These are phyloP conservation scores for Caenorhabditis afra DNA, from an alignment of 2,888 invertebrate species.

Conservation along the genomic window DNA sequence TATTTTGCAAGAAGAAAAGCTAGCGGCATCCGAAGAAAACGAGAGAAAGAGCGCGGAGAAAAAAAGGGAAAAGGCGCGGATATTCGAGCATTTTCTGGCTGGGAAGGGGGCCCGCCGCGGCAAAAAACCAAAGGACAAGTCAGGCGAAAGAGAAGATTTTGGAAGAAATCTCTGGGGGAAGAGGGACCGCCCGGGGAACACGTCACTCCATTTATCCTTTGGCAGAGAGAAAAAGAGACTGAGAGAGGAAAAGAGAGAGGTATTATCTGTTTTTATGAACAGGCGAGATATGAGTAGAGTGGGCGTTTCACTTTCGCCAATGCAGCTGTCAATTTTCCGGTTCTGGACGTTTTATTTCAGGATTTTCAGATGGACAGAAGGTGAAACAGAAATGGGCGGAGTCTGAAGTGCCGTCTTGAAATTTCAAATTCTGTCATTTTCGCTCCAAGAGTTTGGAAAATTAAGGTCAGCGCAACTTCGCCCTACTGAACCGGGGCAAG, in stretches of 20 bases:
- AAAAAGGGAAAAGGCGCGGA: conserved; percentile 39
- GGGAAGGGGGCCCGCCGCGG: conserved; percentile 3
- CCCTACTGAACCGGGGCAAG: no score
- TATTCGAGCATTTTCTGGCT: conserved; percentile 54
- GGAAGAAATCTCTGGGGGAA: conserved; percentile 32
- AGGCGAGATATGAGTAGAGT: neutral
- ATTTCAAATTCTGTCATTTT: no score
- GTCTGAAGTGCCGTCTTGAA: no score
- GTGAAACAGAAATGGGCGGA: no score
- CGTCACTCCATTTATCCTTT: conserved; percentile 3
- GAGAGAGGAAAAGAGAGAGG: neutral
- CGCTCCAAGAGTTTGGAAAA: no score
- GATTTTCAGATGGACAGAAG: no score
- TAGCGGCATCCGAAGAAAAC: conserved; percentile 1
- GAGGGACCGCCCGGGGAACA: neutral
- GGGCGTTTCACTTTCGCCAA: neutral
- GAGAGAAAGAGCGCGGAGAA: conserved; percentile 12
- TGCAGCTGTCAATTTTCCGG: conserved; percentile 5
- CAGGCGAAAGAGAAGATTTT: conserved; percentile 28
- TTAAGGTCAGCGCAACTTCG: no score
- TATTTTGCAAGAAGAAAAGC: no score
- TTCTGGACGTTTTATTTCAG: no score
- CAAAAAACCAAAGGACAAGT: conserved; percentile 51
- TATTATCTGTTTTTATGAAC: conserved; percentile 10
- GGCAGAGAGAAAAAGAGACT: neutral